A percentile compares a stretch with the other conserved stretches of the same genome.
Conservation (phyloP, 2,888 invertebrate species). For the Anthrax anthrax region DNA sequence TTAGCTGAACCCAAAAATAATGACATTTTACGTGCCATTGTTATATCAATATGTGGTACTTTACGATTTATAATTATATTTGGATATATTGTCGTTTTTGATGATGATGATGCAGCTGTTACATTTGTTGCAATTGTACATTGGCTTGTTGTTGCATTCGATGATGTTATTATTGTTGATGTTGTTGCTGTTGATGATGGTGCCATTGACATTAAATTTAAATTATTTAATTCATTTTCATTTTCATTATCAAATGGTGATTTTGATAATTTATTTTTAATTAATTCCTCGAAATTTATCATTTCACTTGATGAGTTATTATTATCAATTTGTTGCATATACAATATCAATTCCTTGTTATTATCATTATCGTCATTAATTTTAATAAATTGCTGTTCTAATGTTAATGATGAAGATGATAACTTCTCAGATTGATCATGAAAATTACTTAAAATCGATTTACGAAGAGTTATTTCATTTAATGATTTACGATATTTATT, state of each 20-base stretch:
- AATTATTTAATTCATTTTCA: conserved; percentile 15
- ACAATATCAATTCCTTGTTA: too few relatives aligned
- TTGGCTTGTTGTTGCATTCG: neutral
- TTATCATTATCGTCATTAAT: neutral
- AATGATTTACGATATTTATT: conserved; percentile 15
- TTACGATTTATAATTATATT: conserved; percentile 20
- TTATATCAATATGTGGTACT: conserved; percentile 19
- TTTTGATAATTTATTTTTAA: conserved; percentile 20
- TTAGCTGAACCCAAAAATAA: conserved; percentile 14
- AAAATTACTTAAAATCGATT: conserved; percentile 2
- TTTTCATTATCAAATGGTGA: conserved; percentile 19
- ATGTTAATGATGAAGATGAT: neutral
- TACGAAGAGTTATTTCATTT: conserved; percentile 7
- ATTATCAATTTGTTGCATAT: too few relatives aligned
- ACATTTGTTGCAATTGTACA: neutral
- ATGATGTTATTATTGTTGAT: neutral
- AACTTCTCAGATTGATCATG: neutral
- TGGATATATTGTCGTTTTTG: conserved; percentile 18
- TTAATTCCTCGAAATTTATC: conserved; percentile 19
- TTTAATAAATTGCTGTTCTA: neutral
- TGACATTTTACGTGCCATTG: conserved; percentile 18
- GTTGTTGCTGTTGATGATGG: neutral
- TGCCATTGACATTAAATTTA: conserved; percentile 8
- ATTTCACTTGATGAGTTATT: neutral
- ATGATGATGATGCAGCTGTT: neutral